A percentile compares a stretch with the other conserved stretches of the same genome.
phyloP scores from a whole-genome alignment of 2,888 invertebrate genomes.

The Aspidapion aeneum region DNA sequence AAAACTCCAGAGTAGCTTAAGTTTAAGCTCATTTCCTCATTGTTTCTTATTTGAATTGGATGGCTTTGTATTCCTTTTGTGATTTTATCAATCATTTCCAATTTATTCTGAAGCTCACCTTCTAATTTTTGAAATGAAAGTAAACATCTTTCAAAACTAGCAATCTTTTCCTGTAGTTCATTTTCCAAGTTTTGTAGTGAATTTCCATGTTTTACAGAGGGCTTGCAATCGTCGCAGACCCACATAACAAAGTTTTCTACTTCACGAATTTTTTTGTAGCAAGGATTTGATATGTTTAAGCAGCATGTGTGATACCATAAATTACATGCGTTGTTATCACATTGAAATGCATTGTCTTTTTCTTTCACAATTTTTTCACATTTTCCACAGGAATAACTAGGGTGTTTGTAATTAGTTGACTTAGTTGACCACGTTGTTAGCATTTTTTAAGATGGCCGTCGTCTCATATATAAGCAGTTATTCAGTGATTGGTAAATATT shows the following conservation, averaged over 20 bases:
- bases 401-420: too few relatives aligned
- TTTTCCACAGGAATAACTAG: not conserved
- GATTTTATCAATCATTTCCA: not conserved
- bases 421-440: too few relatives aligned
- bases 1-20: not conserved
- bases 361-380: not conserved
- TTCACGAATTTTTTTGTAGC: not conserved
- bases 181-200: not conserved
- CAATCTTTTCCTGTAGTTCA: not conserved
- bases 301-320: not conserved
- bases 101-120: not conserved
- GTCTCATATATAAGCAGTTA: too few relatives aligned
- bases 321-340: not conserved
- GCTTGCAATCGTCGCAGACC: not conserved
- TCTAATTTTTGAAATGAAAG: too few relatives aligned
- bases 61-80: too few relatives aligned
- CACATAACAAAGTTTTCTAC: not conserved
- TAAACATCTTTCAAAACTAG: too few relatives aligned
- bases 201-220: not conserved
- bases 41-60: too few relatives aligned
- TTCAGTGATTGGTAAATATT: too few relatives aligned
- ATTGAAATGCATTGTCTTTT: not conserved
- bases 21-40: too few relatives aligned
- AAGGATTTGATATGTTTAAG: not conserved
- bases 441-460: too few relatives aligned